phyloP scores from a whole-genome alignment of 2,888 invertebrate genomes.

The Aradus depressus region DNA sequence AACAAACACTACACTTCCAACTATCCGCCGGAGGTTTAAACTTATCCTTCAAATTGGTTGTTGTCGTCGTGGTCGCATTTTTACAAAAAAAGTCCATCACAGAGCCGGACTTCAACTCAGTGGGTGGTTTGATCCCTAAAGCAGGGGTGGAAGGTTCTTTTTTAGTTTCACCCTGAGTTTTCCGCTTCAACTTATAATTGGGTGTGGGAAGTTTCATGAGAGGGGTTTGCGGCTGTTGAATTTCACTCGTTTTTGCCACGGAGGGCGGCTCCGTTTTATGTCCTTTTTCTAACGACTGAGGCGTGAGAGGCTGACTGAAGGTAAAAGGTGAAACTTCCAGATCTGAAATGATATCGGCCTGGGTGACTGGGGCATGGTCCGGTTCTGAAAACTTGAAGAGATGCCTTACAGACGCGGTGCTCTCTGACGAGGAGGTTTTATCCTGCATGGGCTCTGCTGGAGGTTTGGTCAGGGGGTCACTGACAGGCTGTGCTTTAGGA shows the following conservation, averaged over 20 bases:
- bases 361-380: neutral
- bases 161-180: neutral
- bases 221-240: no score
- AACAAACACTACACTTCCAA: conserved; percentile 57
- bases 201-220: conserved; percentile 10
- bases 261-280: no score
- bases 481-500: conserved; percentile 24
- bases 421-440: conserved; percentile 18
- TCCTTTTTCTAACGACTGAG: neutral
- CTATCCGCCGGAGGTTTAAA: conserved; percentile 36
- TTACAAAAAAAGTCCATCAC: conserved; percentile 39
- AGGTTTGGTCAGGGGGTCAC: neutral
- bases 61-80: neutral
- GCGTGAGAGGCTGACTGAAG: conserved; percentile 24
- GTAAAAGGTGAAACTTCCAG: conserved; percentile 13
- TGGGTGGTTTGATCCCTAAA: conserved; percentile 23
- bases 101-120: conserved; percentile 38
- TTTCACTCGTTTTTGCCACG: neutral
- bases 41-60: conserved; percentile 2
- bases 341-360: neutral
- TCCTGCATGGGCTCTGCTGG: conserved; percentile 14
- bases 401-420: conserved; percentile 1
- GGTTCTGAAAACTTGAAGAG: conserved; percentile 13
- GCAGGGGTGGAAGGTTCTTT: neutral
- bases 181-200: conserved; percentile 13